Evolutionary conservation across 2,888 invertebrate species (phyloP), one percentile per base, ranked within the genome.

Genomic region (Agriopis marginaria): DNA sequence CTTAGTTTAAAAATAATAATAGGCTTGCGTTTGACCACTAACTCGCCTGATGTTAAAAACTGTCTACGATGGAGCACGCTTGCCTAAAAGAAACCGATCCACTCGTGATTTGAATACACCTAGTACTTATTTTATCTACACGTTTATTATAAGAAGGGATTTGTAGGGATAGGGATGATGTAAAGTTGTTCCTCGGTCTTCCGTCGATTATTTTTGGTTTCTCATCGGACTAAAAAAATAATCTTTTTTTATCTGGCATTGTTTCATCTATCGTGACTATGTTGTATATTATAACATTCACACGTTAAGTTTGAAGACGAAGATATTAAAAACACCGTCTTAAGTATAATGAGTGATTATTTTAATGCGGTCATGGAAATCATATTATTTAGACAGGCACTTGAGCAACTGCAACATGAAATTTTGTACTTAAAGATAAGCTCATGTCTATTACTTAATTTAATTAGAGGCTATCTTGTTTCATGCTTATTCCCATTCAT

Each of bases 401-500:
- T 65, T 62, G 59, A 23, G 70, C 66, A 70, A 70, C 59, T 17
- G 59, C 44, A 63, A 70, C 44, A 55, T 63, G 59, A 66, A 70
- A 70, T 66, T 63, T 66, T 7, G 51, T 58, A 44, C 49, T 59
- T 64, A 58, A 56, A 62, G 59, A 59, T 70, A 66, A 66, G 44
- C 55, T 39, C 47, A 60, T 44, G 63, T 40, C 50, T 44, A 63
- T 66, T 70, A 66, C 70, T 63, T 63, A 65, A 70, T 60, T 63
- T 70, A 63, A 70, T 70, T 66, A 70, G 32, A 55, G 54, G 60
- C 14, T 70, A 70, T 66, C 70, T 58, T 53, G 58, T 70, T 66
- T 66, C 66, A 63, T 54, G 58, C 56, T 53, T 55, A 61, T 56
- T 23, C 56, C 23, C 62, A 53, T 62, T 70, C 51, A 58, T 53